Evolutionary conservation across 2,797 vertebrate species (phyloP), one percentile per base, ranked within the genome.

Genomic region (Cyclopterus lumpus): DNA sequence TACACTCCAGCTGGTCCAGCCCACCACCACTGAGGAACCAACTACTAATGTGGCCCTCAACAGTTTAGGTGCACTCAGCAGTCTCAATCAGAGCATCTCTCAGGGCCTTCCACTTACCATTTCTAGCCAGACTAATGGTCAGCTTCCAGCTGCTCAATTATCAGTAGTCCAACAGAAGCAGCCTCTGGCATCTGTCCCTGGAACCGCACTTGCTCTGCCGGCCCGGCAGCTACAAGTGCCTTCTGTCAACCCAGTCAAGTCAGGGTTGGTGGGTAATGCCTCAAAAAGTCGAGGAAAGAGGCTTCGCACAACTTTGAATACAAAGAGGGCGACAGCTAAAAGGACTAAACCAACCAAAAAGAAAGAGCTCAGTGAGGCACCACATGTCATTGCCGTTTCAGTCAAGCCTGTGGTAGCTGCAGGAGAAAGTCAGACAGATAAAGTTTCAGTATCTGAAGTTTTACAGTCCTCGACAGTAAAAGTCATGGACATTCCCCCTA

Each of bases 1-100:
- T 87, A 96, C 96, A 85, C 96, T 98, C 87, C 98, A 99, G 92
- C 95, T 99, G 68, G 95, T 99, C 85, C 98, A 99, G 40, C 97
- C 98, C 48, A 97, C 96, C 84, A 97, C 96, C 85, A 95, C 94
- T 0, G 97, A 99, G 90, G 98, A 99, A 91, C 96, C 97, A 77
- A 97, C 95, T 70, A 96, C 97, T 81, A 99, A 98, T 3, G 95
- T 99, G 86, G 97, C 98, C 74, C 96, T 99, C 70, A 97, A 99
- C 71, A 97, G 96, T 24, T 96, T 99, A 80, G 97, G 98, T 62
- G 97, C 98, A 85, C 96, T 99, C 86, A 97, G 96, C 86, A 98
- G 93, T 93, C 97, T 99, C 84, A 99, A 97, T 93, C 97, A 99
- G 93, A 99, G 97, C 92, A 99, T 99, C 89, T 97, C 97, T 0